These are phyloP conservation scores for Agrilus biguttatus DNA, from an alignment of 2,888 invertebrate species.

Conservation along the genomic window DNA sequence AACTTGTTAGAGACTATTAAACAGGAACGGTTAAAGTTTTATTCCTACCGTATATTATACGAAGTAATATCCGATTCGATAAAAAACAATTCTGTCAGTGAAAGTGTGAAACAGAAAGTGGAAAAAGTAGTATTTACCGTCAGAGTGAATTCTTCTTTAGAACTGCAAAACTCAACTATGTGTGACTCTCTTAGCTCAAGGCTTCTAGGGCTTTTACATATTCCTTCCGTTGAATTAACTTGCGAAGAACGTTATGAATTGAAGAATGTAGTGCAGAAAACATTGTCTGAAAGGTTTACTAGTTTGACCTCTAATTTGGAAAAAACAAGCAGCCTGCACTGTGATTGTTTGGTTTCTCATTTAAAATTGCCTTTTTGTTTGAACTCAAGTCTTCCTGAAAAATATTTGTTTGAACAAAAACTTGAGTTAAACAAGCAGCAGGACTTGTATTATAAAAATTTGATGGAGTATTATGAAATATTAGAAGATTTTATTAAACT, in stretches of 20 bases:
- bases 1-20: slow-evolving; percentile 15
- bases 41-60: slow-evolving; percentile 17
- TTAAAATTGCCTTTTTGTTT: neutral
- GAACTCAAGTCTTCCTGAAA: slow-evolving; percentile 16
- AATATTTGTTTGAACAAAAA: slow-evolving; percentile 21
- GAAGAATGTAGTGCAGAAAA: slow-evolving; percentile 19
- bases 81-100: slow-evolving; percentile 11
- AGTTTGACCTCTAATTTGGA: too few species aligned
- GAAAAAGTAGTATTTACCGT: slow-evolving; percentile 16
- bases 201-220: slow-evolving; percentile 14
- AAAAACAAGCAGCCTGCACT: too few species aligned
- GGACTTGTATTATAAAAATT: slow-evolving; percentile 22
- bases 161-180: neutral
- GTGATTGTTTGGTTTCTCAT: too few species aligned
- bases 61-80: slow-evolving; percentile 17
- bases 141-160: slow-evolving; percentile 5
- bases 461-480: slow-evolving; percentile 19
- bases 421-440: slow-evolving; percentile 25
- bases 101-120: slow-evolving; percentile 17
- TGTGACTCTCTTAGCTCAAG: too few species aligned
- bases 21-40: slow-evolving; percentile 16
- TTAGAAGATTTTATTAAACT: slow-evolving; percentile 25
- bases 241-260: slow-evolving; percentile 23
- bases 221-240: slow-evolving; percentile 20
- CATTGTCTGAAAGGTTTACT: slow-evolving; percentile 1